Base-by-base conservation (phyloP, 2,113 vertebrate species). In the Psilopsiagon aymara region DNA sequence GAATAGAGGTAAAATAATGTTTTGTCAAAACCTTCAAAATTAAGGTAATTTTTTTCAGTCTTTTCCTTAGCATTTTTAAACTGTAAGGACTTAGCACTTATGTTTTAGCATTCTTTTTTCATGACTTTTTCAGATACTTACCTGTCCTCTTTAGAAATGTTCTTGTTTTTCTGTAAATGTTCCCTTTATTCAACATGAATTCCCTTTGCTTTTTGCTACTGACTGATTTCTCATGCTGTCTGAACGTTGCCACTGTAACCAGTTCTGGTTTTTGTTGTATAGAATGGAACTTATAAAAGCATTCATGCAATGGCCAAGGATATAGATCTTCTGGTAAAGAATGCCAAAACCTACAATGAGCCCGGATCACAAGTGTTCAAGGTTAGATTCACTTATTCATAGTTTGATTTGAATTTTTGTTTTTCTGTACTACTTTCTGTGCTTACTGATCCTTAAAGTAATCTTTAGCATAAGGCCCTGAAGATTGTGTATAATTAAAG, bases 311-410 rank as follows among this genome's bases (percentile, higher is more conserved):
- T 99, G 99, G 98, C 99, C 86, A 99, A 99, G 98, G 99, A 99
- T 94, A 98, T 99, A 88, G 99, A 99, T 95, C 97, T 99, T 63
- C 97, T 99, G 89, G 99, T 98, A 94, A 99, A 99, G 98, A 99
- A 99, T 97, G 99, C 99, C 95, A 99, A 99, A 98, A 99, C 99
- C 13, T 99, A 99, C 83, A 99, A 99, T 90, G 99, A 99, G 76
- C 99, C 99, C 70, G 99, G 99, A 86, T 99, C 99, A 39, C 99
- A 99, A 97, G 99, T 99, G 35, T 99, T 99, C 94, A 99, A 99
- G 99, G 99, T 99, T 92, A 96, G 97, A 97, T 97, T 80, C 78
- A 39, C 20, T 66, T 88, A n/a, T 47, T 85, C 49, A 13, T 20
- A 13, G 31, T 59, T 86, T 55, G 21, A 33, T 88, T 66, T 67